A percentile compares a stretch with the other conserved stretches of the same genome.
phyloP scores from a whole-genome alignment of 2,888 invertebrate species.

The Petrophora chlorosata region DNA sequence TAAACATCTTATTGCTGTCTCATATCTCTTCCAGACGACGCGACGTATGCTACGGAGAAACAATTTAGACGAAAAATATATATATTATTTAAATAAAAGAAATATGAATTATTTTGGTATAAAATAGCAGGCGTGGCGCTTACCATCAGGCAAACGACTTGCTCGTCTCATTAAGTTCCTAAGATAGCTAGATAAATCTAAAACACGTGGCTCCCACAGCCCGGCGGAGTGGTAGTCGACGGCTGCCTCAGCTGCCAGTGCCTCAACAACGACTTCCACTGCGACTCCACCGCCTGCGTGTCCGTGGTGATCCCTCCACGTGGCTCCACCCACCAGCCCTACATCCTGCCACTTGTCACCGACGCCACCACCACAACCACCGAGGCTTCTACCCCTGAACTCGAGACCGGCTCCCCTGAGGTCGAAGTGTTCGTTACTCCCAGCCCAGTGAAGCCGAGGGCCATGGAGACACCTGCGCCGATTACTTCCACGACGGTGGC shows the following conservation, averaged over 20 bases:
- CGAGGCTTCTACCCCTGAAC: neutral
- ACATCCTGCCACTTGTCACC: slow-evolving; percentile 36
- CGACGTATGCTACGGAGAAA: no score
- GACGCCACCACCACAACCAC: slow-evolving; percentile 14
- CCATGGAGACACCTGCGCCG: neutral
- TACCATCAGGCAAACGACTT: no score
- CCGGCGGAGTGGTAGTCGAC: slow-evolving; percentile 85
- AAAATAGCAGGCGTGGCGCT: no score
- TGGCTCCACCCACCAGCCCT: slow-evolving; percentile 50
- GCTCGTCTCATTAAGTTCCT: no score
- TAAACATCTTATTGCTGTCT: no score
- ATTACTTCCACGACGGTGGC: neutral
- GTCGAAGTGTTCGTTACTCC: no score
- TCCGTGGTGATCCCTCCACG: slow-evolving; percentile 36
- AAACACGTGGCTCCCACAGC: slow-evolving; percentile 73
- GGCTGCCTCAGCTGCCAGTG: slow-evolving; percentile 92
- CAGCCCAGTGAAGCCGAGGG: no score
- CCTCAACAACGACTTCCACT: slow-evolving; percentile 88
- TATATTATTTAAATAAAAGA: no score
- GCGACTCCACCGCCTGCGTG: slow-evolving; percentile 83
- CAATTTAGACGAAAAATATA: no score
- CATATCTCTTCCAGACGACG: no score
- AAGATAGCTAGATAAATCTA: neutral
- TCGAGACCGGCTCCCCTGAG: neutral
- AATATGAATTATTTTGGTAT: no score